Evolutionary conservation across 2,888 invertebrate species (phyloP).

Genomic region (Coleophora deauratella): DNA sequence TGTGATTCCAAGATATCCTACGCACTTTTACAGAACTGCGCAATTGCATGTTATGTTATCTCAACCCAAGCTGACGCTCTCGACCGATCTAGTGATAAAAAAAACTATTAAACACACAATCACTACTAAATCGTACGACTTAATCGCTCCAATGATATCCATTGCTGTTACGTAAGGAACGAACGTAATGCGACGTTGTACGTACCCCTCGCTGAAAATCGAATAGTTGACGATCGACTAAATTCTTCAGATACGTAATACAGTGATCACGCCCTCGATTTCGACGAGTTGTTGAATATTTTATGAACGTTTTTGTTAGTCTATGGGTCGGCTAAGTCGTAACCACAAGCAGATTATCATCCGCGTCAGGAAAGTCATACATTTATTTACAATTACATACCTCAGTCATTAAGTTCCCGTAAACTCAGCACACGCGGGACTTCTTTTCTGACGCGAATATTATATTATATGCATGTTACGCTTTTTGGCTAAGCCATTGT

Average conservation of each 20-base stretch:
- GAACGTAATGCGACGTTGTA: constrained; percentile 8
- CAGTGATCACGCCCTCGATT: constrained; percentile 28
- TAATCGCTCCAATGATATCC: constrained; percentile 19
- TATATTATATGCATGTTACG: no score
- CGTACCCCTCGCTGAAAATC: constrained; percentile 24
- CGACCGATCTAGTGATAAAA: constrained; percentile 56
- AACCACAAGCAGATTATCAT: no score
- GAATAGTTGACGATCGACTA: constrained; percentile 16
- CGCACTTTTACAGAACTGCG: constrained; percentile 51
- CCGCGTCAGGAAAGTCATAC: no score
- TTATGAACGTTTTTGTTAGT: not conserved
- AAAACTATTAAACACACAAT: constrained; percentile 33
- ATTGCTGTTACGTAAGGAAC: constrained; percentile 25
- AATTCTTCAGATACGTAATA: constrained; percentile 14
- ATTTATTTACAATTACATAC: no score
- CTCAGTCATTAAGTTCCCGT: no score
- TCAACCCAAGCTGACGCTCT: constrained; percentile 44
- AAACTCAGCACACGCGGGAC: no score
- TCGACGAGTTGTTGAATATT: constrained; percentile 8
- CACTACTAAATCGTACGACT: constrained; percentile 21
- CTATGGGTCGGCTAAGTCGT: no score
- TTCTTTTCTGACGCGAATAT: no score
- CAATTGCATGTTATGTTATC: constrained; percentile 57
- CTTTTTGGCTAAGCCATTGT: no score
- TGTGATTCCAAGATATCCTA: constrained; percentile 22